Evolutionary conservation across 2,113 vertebrate species (phyloP).

Genomic region (Poecile atricapillus): DNA sequence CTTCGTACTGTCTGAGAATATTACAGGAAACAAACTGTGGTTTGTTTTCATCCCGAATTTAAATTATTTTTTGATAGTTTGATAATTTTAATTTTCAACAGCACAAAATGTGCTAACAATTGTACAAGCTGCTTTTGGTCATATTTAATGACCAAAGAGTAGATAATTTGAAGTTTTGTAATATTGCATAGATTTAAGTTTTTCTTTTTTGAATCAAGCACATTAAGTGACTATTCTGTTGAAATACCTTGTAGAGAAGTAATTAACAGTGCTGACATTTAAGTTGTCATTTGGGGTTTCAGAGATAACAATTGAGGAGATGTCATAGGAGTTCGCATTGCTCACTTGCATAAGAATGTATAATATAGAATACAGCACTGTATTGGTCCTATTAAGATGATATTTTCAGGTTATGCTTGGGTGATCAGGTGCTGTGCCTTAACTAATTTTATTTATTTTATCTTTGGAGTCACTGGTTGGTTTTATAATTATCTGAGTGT

Average conservation of each 20-base stretch:
- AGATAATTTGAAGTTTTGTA: background rate
- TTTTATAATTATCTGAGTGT: background rate
- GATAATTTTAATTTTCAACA: background rate
- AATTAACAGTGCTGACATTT: slow-evolving; percentile 54
- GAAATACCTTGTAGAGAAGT: slow-evolving; percentile 3
- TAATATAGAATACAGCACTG: background rate
- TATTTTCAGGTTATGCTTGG: slow-evolving; percentile 27
- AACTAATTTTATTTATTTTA: background rate
- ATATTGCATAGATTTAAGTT: background rate
- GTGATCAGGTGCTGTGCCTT: background rate
- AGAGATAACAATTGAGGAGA: background rate
- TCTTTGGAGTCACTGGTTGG: background rate
- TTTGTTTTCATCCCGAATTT: background rate
- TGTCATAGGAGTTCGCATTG: background rate
- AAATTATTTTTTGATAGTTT: background rate
- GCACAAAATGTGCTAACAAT: background rate
- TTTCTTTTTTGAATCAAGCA: background rate
- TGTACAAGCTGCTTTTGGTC: background rate
- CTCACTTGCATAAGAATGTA: background rate
- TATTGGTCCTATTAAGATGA: background rate
- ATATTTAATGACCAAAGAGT: background rate
- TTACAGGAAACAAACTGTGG: background rate
- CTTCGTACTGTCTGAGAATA: background rate
- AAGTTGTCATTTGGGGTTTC: background rate
- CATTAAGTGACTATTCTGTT: background rate